Percentiles rank a stretch among this genome's conserved stretches.
phyloP scores from a whole-genome alignment of 2,888 invertebrate species.

The Agrochola lota region DNA sequence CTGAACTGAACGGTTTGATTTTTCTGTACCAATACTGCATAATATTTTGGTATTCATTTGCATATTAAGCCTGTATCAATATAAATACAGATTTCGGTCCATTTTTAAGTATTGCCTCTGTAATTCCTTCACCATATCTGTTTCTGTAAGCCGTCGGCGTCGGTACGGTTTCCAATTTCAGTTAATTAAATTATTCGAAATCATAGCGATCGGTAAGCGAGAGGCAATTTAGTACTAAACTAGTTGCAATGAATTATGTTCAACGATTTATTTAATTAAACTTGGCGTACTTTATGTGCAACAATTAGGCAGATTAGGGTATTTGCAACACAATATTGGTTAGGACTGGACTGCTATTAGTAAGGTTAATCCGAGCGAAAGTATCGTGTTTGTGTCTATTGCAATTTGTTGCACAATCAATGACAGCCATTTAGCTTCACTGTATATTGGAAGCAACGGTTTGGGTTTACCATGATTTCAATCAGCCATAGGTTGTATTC shows the following conservation, averaged over 20 bases:
- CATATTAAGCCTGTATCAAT: constrained; percentile 6
- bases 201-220: constrained; percentile 12
- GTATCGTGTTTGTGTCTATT: neutral
- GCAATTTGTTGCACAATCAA: neutral
- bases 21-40: constrained; percentile 1
- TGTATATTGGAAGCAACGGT: neutral
- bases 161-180: constrained; percentile 28
- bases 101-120: neutral
- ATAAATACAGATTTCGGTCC: neutral
- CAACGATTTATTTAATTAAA: constrained; percentile 19
- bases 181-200: constrained; percentile 47
- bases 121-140: neutral
- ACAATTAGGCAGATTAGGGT: neutral
- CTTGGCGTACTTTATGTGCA: constrained; percentile 5
- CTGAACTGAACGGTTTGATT: neutral
- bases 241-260: constrained; percentile 26
- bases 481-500: neutral
- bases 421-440: neutral
- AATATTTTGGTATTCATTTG: constrained; percentile 4
- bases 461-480: neutral
- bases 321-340: neutral
- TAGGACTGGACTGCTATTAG: constrained; percentile 11
- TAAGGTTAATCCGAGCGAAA: constrained; percentile 3
- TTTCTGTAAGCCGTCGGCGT: constrained; percentile 3
- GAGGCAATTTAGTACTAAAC: constrained; percentile 33